Evolutionary conservation across 2,888 invertebrate genomes (phyloP).

Genomic region (Hartigia nigra): DNA sequence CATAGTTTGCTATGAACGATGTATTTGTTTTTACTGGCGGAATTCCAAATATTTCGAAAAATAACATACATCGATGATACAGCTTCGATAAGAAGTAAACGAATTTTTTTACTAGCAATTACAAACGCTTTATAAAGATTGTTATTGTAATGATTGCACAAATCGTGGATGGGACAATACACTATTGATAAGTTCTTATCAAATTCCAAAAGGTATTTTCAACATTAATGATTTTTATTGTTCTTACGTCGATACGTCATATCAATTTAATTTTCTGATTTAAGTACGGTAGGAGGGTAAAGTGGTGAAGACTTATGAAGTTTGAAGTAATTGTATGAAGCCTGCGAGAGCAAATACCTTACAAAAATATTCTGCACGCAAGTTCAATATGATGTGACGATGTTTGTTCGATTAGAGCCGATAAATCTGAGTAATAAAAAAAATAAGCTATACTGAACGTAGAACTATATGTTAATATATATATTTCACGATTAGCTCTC

Average conservation of each 20-base stretch:
- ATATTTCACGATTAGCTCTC: background rate
- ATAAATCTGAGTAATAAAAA: background rate
- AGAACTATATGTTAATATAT: background rate
- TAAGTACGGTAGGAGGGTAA: background rate
- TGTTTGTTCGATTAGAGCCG: background rate
- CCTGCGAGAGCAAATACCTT: background rate
- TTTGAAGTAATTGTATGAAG: background rate
- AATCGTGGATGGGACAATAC: background rate
- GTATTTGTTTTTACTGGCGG: background rate
- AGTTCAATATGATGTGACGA: background rate
- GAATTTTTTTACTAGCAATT: background rate
- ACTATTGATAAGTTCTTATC: background rate
- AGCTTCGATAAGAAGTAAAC: background rate
- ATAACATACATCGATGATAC: background rate
- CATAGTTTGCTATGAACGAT: background rate
- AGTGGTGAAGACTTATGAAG: background rate
- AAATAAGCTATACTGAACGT: background rate
- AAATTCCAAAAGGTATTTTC: background rate
- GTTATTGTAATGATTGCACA: background rate
- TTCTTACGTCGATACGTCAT: background rate
- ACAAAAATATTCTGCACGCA: background rate
- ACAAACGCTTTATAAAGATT: background rate
- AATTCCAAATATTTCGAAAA: background rate
- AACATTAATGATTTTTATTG: background rate
- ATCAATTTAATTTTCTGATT: background rate